Evolutionary conservation across 2,888 invertebrate species (phyloP).

Genomic region (Hydriomena furcata): DNA sequence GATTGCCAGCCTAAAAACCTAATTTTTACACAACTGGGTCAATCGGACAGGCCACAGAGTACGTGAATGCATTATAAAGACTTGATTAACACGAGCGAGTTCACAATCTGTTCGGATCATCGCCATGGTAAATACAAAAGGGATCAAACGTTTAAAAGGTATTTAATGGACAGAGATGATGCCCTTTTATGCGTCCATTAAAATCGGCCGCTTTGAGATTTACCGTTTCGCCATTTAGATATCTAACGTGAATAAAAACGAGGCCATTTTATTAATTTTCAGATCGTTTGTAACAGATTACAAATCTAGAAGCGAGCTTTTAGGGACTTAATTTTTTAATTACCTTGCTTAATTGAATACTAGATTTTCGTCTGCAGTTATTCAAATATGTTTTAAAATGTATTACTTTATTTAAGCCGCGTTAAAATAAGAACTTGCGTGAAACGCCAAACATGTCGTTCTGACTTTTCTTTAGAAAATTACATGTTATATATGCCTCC

Average conservation of each 20-base stretch:
- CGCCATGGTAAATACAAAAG: slow-evolving; percentile 76
- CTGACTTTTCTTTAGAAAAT: too few species aligned
- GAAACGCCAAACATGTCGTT: too few species aligned
- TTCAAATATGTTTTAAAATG: too few species aligned
- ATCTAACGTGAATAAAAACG: slow-evolving; percentile 64
- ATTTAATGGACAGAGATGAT: slow-evolving; percentile 81
- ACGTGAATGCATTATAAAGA: slow-evolving; percentile 44
- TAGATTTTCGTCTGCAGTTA: too few species aligned
- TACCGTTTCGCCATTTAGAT: slow-evolving; percentile 62
- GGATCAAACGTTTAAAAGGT: slow-evolving; percentile 83
- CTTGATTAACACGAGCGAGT: slow-evolving; percentile 67
- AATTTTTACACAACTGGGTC: slow-evolving; percentile 25
- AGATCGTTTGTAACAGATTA: slow-evolving; percentile 70
- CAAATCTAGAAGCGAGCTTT: slow-evolving; percentile 31
- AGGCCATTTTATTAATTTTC: slow-evolving; percentile 62
- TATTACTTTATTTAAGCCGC: too few species aligned
- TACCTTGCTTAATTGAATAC: not conserved
- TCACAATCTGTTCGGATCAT: slow-evolving; percentile 73
- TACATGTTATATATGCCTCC: too few species aligned
- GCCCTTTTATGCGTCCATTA: slow-evolving; percentile 80
- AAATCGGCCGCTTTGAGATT: slow-evolving; percentile 77
- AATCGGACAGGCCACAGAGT: slow-evolving; percentile 31
- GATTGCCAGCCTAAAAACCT: not conserved
- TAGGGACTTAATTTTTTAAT: slow-evolving; percentile 29
- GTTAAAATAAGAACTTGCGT: too few species aligned